Evolutionary conservation across 2,797 vertebrate species (phyloP).

Genomic region (Mastacembelus armatus): DNA sequence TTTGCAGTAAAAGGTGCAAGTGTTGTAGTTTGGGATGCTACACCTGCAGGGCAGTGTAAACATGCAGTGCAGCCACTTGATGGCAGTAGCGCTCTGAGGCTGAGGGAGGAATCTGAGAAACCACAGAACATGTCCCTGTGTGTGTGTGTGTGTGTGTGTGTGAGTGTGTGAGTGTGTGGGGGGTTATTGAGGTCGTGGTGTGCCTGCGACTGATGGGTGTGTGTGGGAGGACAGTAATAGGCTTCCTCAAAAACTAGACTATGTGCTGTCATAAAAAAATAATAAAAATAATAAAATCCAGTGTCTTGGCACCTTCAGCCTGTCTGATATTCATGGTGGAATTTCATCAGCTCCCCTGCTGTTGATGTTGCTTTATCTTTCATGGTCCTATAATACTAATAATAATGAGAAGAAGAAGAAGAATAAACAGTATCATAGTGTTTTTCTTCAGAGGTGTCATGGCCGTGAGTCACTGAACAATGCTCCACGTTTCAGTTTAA

Average conservation of each 20-base stretch:
- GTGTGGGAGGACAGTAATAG: conserved; percentile 79
- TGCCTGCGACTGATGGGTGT: conserved; percentile 75
- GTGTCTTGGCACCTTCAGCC: conserved; percentile 62
- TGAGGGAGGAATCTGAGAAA: too few relatives aligned
- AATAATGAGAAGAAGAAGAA: too few relatives aligned
- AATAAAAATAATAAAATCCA: conserved; percentile 47
- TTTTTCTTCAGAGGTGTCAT: conserved; percentile 9
- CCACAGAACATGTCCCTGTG: rapidly evolving
- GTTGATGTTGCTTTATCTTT: conserved; percentile 20
- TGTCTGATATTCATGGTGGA: conserved; percentile 63
- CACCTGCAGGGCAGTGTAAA: too few relatives aligned
- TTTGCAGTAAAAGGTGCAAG: too few relatives aligned
- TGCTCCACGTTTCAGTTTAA: conserved; percentile 9
- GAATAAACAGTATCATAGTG: conserved; percentile 38
- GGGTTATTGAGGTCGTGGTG: conserved; percentile 79
- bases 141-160: neutral
- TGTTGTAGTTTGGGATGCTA: too few relatives aligned
- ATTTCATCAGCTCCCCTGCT: conserved; percentile 39
- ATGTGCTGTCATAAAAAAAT: conserved; percentile 61
- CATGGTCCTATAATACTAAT: too few relatives aligned
- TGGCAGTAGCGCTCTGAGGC: conserved; percentile 64
- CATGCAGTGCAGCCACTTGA: conserved; percentile 45
- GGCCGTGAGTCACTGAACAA: conserved; percentile 23
- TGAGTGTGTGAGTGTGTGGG: conserved; percentile 42
- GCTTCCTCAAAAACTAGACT: conserved; percentile 78